Base-by-base conservation (phyloP, 92 coral and sea anemone genomes). In the Actinostola sp. region DNA sequence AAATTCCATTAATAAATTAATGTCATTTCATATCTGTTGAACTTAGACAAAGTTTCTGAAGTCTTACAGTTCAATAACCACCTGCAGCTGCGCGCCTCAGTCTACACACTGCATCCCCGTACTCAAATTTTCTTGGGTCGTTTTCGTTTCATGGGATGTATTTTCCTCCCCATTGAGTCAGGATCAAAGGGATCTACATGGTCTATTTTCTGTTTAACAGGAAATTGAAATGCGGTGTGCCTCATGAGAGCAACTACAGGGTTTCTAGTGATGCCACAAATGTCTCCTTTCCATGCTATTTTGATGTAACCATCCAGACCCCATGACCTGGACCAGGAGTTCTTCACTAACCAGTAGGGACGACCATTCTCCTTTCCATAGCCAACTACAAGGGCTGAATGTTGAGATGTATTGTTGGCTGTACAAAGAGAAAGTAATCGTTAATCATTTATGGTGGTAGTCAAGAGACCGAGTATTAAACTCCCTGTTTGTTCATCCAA, bases 301-400 rank as follows among this genome's bases (percentile, higher is more conserved):
- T 94, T 91, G 61, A 92, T 85, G 66, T 92, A 94, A 26, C 98
- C 98, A 45, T 86, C 92, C 8, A 94, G 59, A 8, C 98, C 98
- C 98, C 98, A 94, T 9, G 92, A 68, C 0, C 79, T 49, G 0
- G 98, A 91, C 98, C 98, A 94, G 34, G 98, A 88, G 71, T 94
- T 94, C 68, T 94, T 94, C 0, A 94, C 84, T 25, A 94, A 75
- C 98, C 98, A 94, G 67, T 91, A 94, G 39, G 98, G 97, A 39
- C 81, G 69, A 42, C 98, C 97, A 5, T 87, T 84, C 79, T 94
- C 98, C 25, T 82, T 65, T n/a, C 98, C 98, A 70, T 94, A 94
- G 17, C 98, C 98, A 23, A 94, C 92, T 7, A 94, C 98, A 10
- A 94, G 77, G 50, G 92, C 96, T 15, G 98, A 84, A 80, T 94